phyloP scores from a whole-genome alignment of 2,888 invertebrate species.

The Panopea generosa region DNA sequence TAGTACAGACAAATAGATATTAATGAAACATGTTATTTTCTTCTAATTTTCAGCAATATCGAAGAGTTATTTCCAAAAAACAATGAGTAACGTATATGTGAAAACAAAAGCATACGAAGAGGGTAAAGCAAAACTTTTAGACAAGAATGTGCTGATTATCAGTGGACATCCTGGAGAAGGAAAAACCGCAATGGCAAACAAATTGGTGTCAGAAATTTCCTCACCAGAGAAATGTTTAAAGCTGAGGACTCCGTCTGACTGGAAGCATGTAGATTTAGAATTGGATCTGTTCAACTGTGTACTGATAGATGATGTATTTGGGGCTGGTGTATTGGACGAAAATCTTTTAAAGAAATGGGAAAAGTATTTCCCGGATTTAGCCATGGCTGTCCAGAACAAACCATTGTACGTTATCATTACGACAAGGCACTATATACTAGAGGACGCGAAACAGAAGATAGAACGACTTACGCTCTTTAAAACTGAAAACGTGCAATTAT shows the following conservation, averaged over 20 bases:
- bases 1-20: too few relatives aligned
- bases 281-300: constrained; percentile 14
- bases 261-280: constrained; percentile 41
- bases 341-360: constrained; percentile 31
- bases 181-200: constrained; percentile 45
- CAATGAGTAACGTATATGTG: constrained; percentile 19
- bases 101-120: constrained; percentile 27
- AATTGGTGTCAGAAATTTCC: constrained; percentile 15
- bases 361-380: constrained; percentile 18
- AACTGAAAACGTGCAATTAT: constrained; percentile 22
- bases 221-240: constrained; percentile 25
- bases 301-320: constrained; percentile 54
- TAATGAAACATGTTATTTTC: too few relatives aligned
- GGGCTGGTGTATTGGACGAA: constrained; percentile 42
- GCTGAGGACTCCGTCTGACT: constrained; percentile 31
- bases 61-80: constrained; percentile 25
- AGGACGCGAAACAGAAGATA: constrained; percentile 24
- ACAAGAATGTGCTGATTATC: constrained; percentile 27
- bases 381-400: constrained; percentile 19
- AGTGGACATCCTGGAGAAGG: constrained; percentile 55
- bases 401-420: constrained; percentile 30
- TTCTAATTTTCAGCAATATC: constrained; percentile 30
- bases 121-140: constrained; percentile 19
- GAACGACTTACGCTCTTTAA: constrained; percentile 17
- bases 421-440: constrained; percentile 49